These are phyloP conservation scores for Asbolus verrucosus DNA, from an alignment of 1,140 invertebrate genomes.

Conservation along the genomic window DNA sequence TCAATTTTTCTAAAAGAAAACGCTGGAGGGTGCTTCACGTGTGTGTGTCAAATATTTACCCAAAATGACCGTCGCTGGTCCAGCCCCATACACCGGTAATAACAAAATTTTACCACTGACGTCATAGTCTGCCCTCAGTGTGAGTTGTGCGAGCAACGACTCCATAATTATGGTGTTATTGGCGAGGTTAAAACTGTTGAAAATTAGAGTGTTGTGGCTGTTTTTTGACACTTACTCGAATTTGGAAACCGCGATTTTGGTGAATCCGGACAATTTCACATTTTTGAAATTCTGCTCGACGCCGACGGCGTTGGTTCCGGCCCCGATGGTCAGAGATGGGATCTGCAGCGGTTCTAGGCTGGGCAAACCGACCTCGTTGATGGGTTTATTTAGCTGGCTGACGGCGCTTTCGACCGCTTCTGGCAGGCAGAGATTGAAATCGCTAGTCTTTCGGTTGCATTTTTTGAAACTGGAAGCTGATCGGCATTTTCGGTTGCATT, in stretches of 20 bases:
- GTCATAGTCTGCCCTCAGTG: constrained; percentile 28
- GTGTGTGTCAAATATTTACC: not conserved
- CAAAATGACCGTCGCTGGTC: constrained; percentile 17
- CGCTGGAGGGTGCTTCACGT: not conserved
- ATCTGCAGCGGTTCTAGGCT: constrained; percentile 38
- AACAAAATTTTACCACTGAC: constrained; percentile 48
- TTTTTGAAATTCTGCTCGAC: constrained; percentile 47
- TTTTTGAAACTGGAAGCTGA: constrained; percentile 41
- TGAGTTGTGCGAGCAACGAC: constrained; percentile 49
- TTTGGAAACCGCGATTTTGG: constrained; percentile 1
- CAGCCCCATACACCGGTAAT: constrained; percentile 42
- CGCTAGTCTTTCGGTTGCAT: constrained; percentile 17
- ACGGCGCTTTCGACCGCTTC: constrained; percentile 40
- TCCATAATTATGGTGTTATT: constrained; percentile 59
- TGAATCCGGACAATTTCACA: constrained; percentile 30
- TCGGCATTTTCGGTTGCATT: too few species aligned
- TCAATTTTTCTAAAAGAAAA: not conserved
- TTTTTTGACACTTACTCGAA: constrained; percentile 24
- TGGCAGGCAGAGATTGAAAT: constrained; percentile 39
- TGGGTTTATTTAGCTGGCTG: constrained; percentile 1
- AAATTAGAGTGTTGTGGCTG: too few species aligned
- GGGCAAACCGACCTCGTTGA: not conserved
- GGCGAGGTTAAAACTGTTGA: constrained; percentile 27
- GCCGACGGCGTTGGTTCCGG: constrained; percentile 41
- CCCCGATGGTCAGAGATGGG: constrained; percentile 13